Percentiles rank a stretch among this genome's conserved stretches.
These are phyloP conservation scores for Drosophila villosipedis DNA, from an alignment of 2,888 invertebrate species.

Conservation along the genomic window DNA sequence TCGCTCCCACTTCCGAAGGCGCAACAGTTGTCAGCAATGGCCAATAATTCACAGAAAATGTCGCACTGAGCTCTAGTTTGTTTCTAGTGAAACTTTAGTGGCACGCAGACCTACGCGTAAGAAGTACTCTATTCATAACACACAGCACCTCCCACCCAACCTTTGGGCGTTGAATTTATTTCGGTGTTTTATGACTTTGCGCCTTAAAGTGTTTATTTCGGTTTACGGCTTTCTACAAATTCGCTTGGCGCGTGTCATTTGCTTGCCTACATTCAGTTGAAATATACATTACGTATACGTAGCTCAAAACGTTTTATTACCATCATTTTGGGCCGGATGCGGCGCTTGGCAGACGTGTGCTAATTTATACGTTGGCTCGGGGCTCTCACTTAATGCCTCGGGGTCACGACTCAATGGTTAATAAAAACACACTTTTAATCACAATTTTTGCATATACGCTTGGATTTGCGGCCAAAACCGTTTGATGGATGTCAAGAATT, in stretches of 20 bases:
- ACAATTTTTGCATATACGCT: slow-evolving; percentile 58
- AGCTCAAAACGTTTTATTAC: slow-evolving; percentile 72
- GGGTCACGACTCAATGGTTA: slow-evolving; percentile 68
- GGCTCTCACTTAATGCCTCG: slow-evolving; percentile 50
- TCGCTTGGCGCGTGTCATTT: slow-evolving; percentile 70
- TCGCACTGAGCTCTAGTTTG: slow-evolving; percentile 29
- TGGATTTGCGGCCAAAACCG: slow-evolving; percentile 37
- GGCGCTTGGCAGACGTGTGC: slow-evolving; percentile 37
- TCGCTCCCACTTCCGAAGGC: background rate
- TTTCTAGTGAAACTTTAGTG: slow-evolving; percentile 49
- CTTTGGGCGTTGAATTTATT: slow-evolving; percentile 50
- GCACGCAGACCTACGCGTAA: slow-evolving; percentile 23
- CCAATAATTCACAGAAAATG: slow-evolving; percentile 41
- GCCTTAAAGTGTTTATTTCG: slow-evolving; percentile 79
- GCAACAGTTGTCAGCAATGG: slow-evolving; percentile 56
- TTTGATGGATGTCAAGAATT: slow-evolving; percentile 34
- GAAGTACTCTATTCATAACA: slow-evolving; percentile 16
- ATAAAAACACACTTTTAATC: slow-evolving; percentile 76
- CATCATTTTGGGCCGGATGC: slow-evolving; percentile 23
- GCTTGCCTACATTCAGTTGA: slow-evolving; percentile 54
- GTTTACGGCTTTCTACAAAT: slow-evolving; percentile 75
- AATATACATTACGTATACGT: slow-evolving; percentile 40
- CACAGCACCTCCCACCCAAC: background rate
- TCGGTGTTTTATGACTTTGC: slow-evolving; percentile 71
- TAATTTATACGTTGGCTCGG: slow-evolving; percentile 65